phyloP scores from a whole-genome alignment of 2,113 vertebrate genomes.

The Bettongia penicillata region DNA sequence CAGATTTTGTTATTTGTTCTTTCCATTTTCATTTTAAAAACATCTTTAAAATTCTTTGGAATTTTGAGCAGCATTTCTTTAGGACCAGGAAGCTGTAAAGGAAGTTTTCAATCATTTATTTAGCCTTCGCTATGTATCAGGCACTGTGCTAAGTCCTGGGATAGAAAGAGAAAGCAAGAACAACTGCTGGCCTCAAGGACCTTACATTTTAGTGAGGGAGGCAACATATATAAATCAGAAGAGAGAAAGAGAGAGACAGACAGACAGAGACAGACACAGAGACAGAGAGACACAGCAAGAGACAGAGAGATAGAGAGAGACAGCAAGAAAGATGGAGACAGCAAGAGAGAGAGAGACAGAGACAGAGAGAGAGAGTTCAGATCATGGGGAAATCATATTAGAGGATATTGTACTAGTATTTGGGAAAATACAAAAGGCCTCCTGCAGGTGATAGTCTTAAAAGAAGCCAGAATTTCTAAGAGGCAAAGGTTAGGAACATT shows the following conservation, averaged over 20 bases:
- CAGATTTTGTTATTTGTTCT: neutral
- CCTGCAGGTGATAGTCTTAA: neutral
- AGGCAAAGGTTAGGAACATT: neutral
- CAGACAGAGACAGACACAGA: too few relatives aligned
- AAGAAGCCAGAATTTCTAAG: neutral
- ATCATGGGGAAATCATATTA: neutral
- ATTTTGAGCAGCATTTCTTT: neutral
- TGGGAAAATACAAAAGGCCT: neutral
- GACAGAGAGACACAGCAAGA: too few relatives aligned
- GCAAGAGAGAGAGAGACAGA: too few relatives aligned
- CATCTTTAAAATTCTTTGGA: neutral
- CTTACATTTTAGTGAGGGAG: neutral
- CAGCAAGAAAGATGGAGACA: too few relatives aligned
- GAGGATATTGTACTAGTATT: neutral
- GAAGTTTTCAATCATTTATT: neutral
- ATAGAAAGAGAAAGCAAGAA: neutral
- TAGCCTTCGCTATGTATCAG: neutral
- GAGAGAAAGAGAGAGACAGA: too few relatives aligned
- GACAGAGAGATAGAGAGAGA: too few relatives aligned
- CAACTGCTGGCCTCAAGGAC: neutral
- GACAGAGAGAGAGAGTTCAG: neutral
- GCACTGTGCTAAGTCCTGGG: neutral
- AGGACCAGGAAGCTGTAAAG: neutral
- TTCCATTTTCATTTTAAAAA: neutral
- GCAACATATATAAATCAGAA: neutral